phyloP scores from a whole-genome alignment of 64 coral and sea anemone species.

The Stichodactyla helianthus region DNA sequence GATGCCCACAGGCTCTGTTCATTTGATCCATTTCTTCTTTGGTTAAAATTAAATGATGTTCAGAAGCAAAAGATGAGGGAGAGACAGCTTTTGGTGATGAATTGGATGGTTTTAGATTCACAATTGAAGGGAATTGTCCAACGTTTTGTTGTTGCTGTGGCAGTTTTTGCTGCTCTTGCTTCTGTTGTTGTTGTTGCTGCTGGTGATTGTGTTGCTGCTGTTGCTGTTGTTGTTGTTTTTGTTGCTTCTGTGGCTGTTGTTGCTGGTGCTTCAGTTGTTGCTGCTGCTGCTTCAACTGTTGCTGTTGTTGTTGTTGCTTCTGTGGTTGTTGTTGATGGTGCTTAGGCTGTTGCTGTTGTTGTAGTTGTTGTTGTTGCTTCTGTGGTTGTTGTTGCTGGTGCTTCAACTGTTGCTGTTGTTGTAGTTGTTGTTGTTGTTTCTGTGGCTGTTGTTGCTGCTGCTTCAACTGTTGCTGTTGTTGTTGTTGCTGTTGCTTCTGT shows the following conservation, averaged over 20 bases:
- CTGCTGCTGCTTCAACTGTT: too few relatives aligned
- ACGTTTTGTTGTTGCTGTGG: neutral
- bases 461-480: neutral
- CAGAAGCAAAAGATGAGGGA: neutral
- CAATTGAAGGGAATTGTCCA: neutral
- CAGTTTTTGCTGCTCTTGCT: neutral
- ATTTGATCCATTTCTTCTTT: conserved; percentile 14
- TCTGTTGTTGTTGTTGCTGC: neutral
- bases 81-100: neutral
- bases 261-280: too few relatives aligned
- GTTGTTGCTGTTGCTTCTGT: neutral
- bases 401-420: too few relatives aligned
- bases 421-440: too few relatives aligned
- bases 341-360: too few relatives aligned
- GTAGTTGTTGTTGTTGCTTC: too few relatives aligned
- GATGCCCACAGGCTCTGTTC: conserved; percentile 11
- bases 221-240: neutral
- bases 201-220: neutral
- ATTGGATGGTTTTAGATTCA: neutral
- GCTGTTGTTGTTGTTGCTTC: neutral
- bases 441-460: neutral
- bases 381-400: too few relatives aligned
- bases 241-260: neutral
- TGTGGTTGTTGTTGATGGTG: too few relatives aligned
- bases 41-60: neutral